Conservation (phyloP, 2,113 vertebrate species). For the Leptocoma aspasia region DNA sequence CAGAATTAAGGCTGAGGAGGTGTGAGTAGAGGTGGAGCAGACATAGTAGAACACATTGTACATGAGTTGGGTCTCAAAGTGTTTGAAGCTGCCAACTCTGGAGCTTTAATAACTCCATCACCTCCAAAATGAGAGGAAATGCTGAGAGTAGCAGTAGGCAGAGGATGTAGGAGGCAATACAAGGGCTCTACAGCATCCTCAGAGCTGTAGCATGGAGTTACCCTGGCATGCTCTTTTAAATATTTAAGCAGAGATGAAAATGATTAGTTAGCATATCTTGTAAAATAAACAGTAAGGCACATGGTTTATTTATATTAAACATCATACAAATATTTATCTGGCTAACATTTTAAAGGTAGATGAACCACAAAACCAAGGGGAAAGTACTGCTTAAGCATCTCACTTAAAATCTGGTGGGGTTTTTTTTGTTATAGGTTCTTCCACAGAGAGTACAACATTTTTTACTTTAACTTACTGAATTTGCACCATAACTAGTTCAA, state of each 20-base stretch:
- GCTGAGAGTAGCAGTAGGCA: background rate
- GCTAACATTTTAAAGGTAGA: background rate
- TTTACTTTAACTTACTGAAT: background rate
- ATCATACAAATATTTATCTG: background rate
- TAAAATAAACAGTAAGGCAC: background rate
- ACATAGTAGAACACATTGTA: fast-evolving
- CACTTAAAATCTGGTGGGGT: background rate
- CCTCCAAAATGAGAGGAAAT: background rate
- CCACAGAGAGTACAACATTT: background rate
- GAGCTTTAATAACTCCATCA: background rate
- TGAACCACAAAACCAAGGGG: background rate
- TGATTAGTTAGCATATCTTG: background rate
- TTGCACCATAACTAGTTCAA: background rate
- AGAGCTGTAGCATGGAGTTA: background rate
- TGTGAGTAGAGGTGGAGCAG: background rate
- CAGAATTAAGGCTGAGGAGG: background rate
- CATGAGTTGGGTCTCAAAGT: background rate
- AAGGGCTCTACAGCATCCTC: background rate
- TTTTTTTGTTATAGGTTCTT: background rate
- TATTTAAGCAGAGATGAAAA: background rate
- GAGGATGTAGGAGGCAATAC: background rate
- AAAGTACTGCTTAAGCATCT: background rate
- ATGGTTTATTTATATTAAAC: background rate
- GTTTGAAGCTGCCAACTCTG: background rate
- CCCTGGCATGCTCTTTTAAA: background rate